phyloP scores from a whole-genome alignment of 1,140 invertebrate species.

The Sitophilus oryzae region DNA sequence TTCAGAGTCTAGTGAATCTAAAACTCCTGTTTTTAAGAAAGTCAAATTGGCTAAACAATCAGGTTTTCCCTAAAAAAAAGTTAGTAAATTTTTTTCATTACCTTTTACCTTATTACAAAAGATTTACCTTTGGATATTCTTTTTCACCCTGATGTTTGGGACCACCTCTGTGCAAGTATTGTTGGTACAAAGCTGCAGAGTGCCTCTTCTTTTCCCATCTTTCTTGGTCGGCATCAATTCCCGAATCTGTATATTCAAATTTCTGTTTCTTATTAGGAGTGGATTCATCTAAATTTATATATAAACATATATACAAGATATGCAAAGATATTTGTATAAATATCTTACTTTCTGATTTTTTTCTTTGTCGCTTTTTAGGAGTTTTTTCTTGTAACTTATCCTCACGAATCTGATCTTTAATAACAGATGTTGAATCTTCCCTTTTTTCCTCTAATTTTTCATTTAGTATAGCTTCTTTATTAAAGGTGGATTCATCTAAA shows the following conservation, averaged over 20 bases:
- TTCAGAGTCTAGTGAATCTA: conserved; percentile 82
- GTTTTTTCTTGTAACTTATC: background rate
- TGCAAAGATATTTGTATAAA: conserved; percentile 2
- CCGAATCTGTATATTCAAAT: conserved; percentile 34
- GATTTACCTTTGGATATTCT: conserved; percentile 68
- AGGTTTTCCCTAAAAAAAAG: conserved; percentile 56
- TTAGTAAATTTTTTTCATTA: conserved; percentile 3
- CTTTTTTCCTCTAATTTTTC: background rate
- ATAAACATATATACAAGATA: conserved; percentile 8
- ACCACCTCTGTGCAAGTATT: conserved; percentile 67
- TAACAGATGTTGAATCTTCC: background rate
- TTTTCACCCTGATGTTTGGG: conserved; percentile 76
- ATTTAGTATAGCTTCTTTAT: conserved; percentile 26
- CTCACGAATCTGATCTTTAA: conserved; percentile 6
- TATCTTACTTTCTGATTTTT: conserved; percentile 23
- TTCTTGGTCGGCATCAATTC: conserved; percentile 52
- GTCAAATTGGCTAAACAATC: conserved; percentile 69
- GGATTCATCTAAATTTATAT: conserved; percentile 25
- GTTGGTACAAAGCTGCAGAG: conserved; percentile 58
- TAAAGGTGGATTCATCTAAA: conserved; percentile 31
- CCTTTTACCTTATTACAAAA: background rate
- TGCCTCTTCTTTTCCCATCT: conserved; percentile 58
- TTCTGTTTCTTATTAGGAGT: conserved; percentile 36
- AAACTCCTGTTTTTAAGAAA: conserved; percentile 81
- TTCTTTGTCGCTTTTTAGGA: conserved; percentile 18